Percentiles rank a stretch among this genome's conserved stretches.
phyloP scores from a whole-genome alignment of 2,113 vertebrate genomes.

The Salvator merianae region DNA sequence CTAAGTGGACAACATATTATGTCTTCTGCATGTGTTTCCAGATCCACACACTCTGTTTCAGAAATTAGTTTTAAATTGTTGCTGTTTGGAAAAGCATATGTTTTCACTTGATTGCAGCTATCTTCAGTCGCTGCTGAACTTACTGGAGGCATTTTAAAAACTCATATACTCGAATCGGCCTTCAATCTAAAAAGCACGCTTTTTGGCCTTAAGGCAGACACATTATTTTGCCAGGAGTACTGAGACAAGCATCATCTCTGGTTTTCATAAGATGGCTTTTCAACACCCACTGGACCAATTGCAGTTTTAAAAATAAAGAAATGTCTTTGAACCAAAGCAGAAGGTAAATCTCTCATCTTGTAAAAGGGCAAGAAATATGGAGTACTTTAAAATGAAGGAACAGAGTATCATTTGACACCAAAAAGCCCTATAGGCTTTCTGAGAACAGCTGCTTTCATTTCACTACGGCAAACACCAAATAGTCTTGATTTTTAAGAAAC shows the following conservation, averaged over 20 bases:
- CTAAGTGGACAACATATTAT: neutral
- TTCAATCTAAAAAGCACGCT: neutral
- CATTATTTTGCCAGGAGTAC: neutral
- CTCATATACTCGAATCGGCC: neutral
- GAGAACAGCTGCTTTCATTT: slow-evolving; percentile 1
- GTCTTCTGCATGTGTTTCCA: neutral
- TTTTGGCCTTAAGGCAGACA: neutral
- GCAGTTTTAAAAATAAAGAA: neutral
- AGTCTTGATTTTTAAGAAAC: slow-evolving; percentile 11
- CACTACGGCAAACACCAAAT: neutral
- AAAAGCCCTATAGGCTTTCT: rapidly evolving
- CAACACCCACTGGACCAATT: neutral
- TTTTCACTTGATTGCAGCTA: slow-evolving; percentile 30
- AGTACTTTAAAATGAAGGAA: neutral
- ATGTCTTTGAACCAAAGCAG: slow-evolving; percentile 3
- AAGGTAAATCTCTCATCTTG: neutral
- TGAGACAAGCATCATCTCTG: neutral
- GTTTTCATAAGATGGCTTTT: neutral
- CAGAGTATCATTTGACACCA: neutral
- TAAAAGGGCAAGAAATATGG: neutral
- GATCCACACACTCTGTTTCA: slow-evolving; percentile 19
- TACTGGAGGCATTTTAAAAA: slow-evolving; percentile 42
- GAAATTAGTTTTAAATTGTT: neutral
- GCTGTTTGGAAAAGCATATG: slow-evolving; percentile 42
- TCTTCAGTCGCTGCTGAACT: slow-evolving; percentile 49